Percentiles rank a stretch among this genome's conserved stretches.
Conservation (phyloP, 2,113 vertebrate genomes). For the Oncorhynchus mykiss region DNA sequence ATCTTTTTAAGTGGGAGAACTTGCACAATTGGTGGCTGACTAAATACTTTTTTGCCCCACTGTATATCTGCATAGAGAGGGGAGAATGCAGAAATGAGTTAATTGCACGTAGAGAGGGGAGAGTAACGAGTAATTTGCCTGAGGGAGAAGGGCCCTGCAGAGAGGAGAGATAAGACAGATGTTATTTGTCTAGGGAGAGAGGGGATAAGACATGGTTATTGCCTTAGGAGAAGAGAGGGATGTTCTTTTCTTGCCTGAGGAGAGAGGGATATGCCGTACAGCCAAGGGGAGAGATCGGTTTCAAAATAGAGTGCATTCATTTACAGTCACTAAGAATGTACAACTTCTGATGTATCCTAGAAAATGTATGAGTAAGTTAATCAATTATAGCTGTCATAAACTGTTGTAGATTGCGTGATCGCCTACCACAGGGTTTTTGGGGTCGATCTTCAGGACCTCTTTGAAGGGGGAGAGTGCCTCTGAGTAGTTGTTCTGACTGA, state of each 20-base stretch:
- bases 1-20: too few relatives aligned
- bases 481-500: conserved; percentile 94
- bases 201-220: too few relatives aligned
- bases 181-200: too few relatives aligned
- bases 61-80: too few relatives aligned
- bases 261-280: background rate
- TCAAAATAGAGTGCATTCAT: background rate
- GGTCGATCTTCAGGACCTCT: conserved; percentile 85
- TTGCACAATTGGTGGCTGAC: too few relatives aligned
- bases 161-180: too few relatives aligned
- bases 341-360: too few relatives aligned
- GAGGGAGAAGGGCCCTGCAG: background rate
- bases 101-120: background rate
- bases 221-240: background rate
- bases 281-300: background rate
- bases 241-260: background rate
- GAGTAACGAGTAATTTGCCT: background rate
- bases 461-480: conserved; percentile 90
- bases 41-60: too few relatives aligned
- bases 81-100: too few relatives aligned
- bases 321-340: too few relatives aligned
- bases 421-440: conserved; percentile 92
- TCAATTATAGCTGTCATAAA: background rate
- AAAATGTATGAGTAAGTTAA: too few relatives aligned
- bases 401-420: background rate